Base-by-base conservation (phyloP, 2,888 invertebrate genomes). In the Phalera bucephala region DNA sequence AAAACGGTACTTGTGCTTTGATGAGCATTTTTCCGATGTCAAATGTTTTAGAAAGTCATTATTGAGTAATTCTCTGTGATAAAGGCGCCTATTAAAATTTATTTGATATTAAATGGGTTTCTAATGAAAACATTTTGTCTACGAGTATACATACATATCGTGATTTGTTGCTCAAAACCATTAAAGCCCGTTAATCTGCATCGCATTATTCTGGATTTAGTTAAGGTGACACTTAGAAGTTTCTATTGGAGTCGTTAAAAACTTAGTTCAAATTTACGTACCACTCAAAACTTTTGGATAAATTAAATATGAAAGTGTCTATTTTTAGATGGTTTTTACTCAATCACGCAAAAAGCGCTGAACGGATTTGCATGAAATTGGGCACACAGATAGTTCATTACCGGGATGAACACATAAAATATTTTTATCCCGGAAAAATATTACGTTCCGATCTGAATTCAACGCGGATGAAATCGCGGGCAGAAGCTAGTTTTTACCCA, bases 21-120 rank as follows among this genome's bases (percentile, higher is more conserved):
- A 59, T 52, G 57, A 60, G 52, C 58, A 58, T 58, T 52, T 58
- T 46, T 50, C 27, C 36, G 23, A 28, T 47, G 46, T 41, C 52
- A 44, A 58, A 58, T 45, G 50, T 44, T 55, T 58, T 41, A 50
- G 52, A 50, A 52, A 55, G 44, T 47, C 41, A 45, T 57, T 49
- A 57, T 52, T 43, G 46, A 52, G 42, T 58, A 54, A 58, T 57
- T 54, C 49, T 56, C 33, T 30, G 25, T 17, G 40, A 33, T 39
- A 41, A 38, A 34, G 25, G 27, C 22, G 38, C 20, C 54, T 53
- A 43, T 43, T 28, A 31, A 21, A 33, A 57, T 54, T 42, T 45
- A 52, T 45, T 41, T 21, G 26, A 22, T 27, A 34, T 36, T 38
- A 15, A 41, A 54, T 39, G 33, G 29, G 31, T 39, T 44, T 27